phyloP scores from a whole-genome alignment of 2,888 invertebrate species.

The Therioaphis trifolii region DNA sequence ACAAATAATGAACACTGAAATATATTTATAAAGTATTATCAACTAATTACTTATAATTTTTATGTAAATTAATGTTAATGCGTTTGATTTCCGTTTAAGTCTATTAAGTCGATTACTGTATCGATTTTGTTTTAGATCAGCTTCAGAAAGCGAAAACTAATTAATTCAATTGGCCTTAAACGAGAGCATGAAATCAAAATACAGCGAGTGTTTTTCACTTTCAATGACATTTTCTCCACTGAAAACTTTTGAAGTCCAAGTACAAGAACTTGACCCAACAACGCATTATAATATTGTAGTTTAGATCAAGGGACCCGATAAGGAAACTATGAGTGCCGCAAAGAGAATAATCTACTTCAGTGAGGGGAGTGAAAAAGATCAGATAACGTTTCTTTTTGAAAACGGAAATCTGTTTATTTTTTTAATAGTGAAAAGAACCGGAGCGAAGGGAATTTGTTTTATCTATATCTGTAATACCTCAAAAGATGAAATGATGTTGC shows the following conservation, averaged over 20 bases:
- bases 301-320: not conserved
- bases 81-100: too few relatives aligned
- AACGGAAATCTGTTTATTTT: conserved; percentile 1
- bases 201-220: not conserved
- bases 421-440: not conserved
- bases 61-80: too few relatives aligned
- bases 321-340: not conserved
- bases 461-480: not conserved
- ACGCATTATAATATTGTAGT: conserved; percentile 15
- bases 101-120: too few relatives aligned
- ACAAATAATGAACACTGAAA: not conserved
- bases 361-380: not conserved
- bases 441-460: not conserved
- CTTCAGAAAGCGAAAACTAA: too few relatives aligned
- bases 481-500: not conserved
- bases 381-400: conserved; percentile 12
- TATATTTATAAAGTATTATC: too few relatives aligned
- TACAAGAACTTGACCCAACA: not conserved
- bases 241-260: not conserved
- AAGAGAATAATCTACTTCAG: not conserved
- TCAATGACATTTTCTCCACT: not conserved
- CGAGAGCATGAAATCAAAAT: too few relatives aligned
- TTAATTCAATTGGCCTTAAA: too few relatives aligned
- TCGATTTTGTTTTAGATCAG: too few relatives aligned
- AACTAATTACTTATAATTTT: too few relatives aligned